Evolutionary conservation across 1,140 invertebrate genomes (phyloP), one percentile per base, ranked within the genome.

Genomic region (Campodea augens): DNA sequence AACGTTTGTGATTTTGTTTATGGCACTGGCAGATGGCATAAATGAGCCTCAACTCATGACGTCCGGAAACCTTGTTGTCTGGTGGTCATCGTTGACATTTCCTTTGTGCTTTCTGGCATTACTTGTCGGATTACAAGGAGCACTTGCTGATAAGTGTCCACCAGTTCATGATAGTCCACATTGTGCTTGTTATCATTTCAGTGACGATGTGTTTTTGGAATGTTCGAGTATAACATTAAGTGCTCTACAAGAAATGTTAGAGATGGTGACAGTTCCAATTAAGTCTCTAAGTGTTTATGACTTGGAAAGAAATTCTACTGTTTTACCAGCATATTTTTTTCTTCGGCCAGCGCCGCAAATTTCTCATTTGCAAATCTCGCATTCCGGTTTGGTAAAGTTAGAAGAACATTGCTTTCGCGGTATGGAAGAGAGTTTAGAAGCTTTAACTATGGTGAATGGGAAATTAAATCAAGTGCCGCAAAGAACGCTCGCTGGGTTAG

Each of bases 181-280:
- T 51, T 92, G 87, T 64, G 79, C 83, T 1, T 91, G 87, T 62
- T 89, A 88, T 67, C 81, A 82, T 63, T 84, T 88, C 59, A 82
- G 88, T 60, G 83, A 88, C 65, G 85, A 83, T 23, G 69, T 90
- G 41, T 87, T 85, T 64, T 67, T 91, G 50, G 85, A 92, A 63
- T 92, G 87, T 59, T 79, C 84, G 15, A 79, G 74, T 44, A 78
- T 77, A 4, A 77, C 75, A n/a, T 69, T 76, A 21, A 67, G 67
- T 15, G 60, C 64, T 19, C 57, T 77, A 22, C 62, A 57, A 48
- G 61, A 57, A 3, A 67, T 67, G 7, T 57, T 77, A 15, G 51
- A 67, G 46, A 55, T 77, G 51, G 63, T 75, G 29, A 52, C 49
- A 21, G 52, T 55, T 4, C 66, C 68, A 13, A 77, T 90, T 36